A percentile compares a stretch with the other conserved stretches of the same genome.
phyloP scores from a whole-genome alignment of 2,888 invertebrate genomes.

The Andrena fulva region DNA sequence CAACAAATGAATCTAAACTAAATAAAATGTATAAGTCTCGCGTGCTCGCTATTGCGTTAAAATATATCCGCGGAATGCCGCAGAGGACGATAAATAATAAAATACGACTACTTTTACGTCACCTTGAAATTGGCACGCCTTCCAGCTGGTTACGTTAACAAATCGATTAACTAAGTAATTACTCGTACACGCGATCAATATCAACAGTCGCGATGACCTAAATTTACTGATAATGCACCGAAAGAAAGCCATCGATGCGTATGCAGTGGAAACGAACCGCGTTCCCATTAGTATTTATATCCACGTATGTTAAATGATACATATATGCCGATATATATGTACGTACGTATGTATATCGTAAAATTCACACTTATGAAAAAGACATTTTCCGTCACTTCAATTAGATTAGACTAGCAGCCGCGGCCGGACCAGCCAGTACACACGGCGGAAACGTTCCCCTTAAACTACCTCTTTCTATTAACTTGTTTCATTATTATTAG shows the following conservation, averaged over 20 bases:
- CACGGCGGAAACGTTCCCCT: conserved; percentile 54
- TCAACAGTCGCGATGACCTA: conserved; percentile 34
- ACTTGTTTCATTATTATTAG: conserved; percentile 28
- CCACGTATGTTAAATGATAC: conserved; percentile 33
- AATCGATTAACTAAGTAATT: conserved; percentile 46
- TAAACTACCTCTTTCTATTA: conserved; percentile 40
- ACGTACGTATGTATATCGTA: conserved; percentile 55
- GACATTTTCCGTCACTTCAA: conserved; percentile 54
- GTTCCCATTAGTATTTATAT: conserved; percentile 32
- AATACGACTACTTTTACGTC: conserved; percentile 5
- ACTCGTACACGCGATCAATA: conserved; percentile 39
- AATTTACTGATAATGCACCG: conserved; percentile 44
- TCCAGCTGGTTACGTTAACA: conserved; percentile 50
- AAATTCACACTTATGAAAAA: conserved; percentile 69
- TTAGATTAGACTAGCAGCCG: conserved; percentile 53
- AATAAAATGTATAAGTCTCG: too few relatives aligned
- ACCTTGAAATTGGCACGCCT: conserved; percentile 13
- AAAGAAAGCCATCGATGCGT: conserved; percentile 52
- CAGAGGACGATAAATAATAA: not conserved
- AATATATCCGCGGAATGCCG: too few relatives aligned
- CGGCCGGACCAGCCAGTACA: conserved; percentile 69
- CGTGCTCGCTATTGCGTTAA: too few relatives aligned
- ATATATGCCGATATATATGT: conserved; percentile 29
- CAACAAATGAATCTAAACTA: not conserved
- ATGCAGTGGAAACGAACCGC: conserved; percentile 42